A percentile compares a stretch with the other conserved stretches of the same genome.
Evolutionary conservation across 1,140 invertebrate species (phyloP).

Genomic region (Euwallacea fornicatus): DNA sequence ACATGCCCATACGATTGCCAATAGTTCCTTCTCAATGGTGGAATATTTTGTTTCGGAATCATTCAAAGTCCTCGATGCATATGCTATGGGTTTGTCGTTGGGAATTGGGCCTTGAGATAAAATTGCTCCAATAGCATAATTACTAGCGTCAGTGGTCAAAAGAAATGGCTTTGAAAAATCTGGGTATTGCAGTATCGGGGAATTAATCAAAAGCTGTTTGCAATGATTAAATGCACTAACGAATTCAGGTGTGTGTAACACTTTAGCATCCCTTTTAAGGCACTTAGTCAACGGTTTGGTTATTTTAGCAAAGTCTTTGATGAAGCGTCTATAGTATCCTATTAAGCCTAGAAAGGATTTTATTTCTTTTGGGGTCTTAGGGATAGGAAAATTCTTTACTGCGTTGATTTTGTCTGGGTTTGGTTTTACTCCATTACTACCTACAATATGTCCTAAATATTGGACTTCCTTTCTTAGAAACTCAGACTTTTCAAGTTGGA

Average conservation of each 20-base stretch:
- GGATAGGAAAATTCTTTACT: constrained; percentile 28
- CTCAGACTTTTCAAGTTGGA: constrained; percentile 37
- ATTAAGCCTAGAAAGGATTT: constrained; percentile 25
- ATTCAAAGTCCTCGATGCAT: constrained; percentile 26
- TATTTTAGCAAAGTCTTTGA: constrained; percentile 31
- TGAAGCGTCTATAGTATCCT: constrained; percentile 21
- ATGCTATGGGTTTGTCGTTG: constrained; percentile 14
- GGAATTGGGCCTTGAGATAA: constrained; percentile 45
- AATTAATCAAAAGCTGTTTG: constrained; percentile 18
- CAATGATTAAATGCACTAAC: constrained; percentile 2
- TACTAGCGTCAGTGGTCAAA: constrained; percentile 51
- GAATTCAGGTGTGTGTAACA: constrained; percentile 9
- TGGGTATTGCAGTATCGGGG: constrained; percentile 49
- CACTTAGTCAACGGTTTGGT: constrained; percentile 26
- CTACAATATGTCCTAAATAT: constrained; percentile 28
- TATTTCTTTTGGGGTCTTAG: constrained; percentile 30
- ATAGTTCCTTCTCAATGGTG: constrained; percentile 31
- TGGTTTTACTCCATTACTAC: constrained; percentile 15
- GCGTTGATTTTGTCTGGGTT: constrained; percentile 27
- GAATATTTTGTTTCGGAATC: constrained; percentile 22
- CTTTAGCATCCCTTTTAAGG: constrained; percentile 22
- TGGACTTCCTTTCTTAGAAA: constrained; percentile 17
- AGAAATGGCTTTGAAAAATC: constrained; percentile 49
- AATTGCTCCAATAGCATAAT: constrained; percentile 48
- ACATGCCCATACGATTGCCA: constrained; percentile 27